Percentiles rank a stretch among this genome's conserved stretches.
Conservation (phyloP, 2,113 vertebrate genomes). For the Noctilio leporinus region DNA sequence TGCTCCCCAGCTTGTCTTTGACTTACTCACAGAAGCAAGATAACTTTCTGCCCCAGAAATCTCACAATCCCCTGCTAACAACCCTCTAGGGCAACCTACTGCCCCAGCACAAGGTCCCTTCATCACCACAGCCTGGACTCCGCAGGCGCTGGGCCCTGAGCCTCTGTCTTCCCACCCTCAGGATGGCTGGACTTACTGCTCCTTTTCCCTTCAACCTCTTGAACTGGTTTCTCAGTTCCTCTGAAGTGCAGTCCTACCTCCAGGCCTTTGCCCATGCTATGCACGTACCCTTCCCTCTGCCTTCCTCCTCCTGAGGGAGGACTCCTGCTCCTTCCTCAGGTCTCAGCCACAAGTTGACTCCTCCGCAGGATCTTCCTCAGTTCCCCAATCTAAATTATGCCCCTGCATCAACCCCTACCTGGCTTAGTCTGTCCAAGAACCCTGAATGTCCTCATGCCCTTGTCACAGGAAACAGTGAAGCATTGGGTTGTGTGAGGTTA, state of each 20-base stretch:
- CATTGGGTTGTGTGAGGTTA: neutral
- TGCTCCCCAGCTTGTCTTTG: neutral
- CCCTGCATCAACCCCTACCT: neutral
- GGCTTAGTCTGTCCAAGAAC: neutral
- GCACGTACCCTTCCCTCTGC: neutral
- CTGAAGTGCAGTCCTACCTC: neutral
- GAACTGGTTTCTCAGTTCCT: neutral
- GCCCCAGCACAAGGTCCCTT: neutral
- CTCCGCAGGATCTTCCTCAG: neutral
- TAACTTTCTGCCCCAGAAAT: neutral
- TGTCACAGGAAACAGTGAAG: neutral
- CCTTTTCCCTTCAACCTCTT: too few relatives aligned
- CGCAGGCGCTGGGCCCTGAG: neutral
- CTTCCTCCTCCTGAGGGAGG: neutral
- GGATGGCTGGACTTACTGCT: neutral
- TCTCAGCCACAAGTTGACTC: neutral
- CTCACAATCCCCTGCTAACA: neutral
- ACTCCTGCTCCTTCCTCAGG: neutral
- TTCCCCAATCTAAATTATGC: neutral
- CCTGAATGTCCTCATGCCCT: neutral
- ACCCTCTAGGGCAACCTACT: neutral
- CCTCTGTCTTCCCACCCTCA: neutral
- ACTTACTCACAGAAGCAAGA: neutral
- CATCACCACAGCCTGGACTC: neutral
- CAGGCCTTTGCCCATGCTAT: fast-evolving